Evolutionary conservation across 1,140 invertebrate genomes (phyloP), one percentile per base, ranked within the genome.

Genomic region (Drosophila fuyamai): DNA sequence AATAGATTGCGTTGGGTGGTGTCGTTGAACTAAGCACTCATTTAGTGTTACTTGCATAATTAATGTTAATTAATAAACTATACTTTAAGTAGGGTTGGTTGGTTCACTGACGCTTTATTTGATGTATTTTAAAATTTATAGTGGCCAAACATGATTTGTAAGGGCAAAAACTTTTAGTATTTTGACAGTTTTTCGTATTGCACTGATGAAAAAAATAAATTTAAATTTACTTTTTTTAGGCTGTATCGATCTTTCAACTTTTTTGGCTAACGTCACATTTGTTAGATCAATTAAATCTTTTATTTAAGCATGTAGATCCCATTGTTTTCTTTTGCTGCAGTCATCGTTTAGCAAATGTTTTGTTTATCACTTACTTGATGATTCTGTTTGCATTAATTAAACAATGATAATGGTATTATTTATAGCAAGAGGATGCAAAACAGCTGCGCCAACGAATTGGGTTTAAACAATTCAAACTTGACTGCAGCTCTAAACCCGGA

Each of bases 281-380:
- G 18, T 60, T 60, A 65, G 41, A 65, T 38, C 56, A 46, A 46
- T 46, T 60, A 65, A 46, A 27, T 46, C 18, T 43, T 60, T 29
- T 32, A 27, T 61, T 46, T 46, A 14, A 18, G 29, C 14, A 47
- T 10, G 16, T 14, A 47, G 18, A 65, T 38, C 57, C 47, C 16
- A 53, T 68, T 66, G 47, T 68, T 43, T 66, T 9, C 7, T 5
- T 43, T 10, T 13, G 7, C 29, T 44, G 41, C 23, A 44, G 61
- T 61, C 40, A 44, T 54, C 54, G 65, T 44, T 67, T 65, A 66
- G 29, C 46, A 51, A 65, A 43, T 67, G 14, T 12, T 14, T 53
- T n/a, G 18, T n/a, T 68, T 68, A 66, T 38, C 65, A 68, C 65
- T 66, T 36, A 67, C 65, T 68, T 29, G 70, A 48, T 18, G 57